Evolutionary conservation across 2,113 vertebrate genomes (phyloP).

Genomic region (Alces alces): DNA sequence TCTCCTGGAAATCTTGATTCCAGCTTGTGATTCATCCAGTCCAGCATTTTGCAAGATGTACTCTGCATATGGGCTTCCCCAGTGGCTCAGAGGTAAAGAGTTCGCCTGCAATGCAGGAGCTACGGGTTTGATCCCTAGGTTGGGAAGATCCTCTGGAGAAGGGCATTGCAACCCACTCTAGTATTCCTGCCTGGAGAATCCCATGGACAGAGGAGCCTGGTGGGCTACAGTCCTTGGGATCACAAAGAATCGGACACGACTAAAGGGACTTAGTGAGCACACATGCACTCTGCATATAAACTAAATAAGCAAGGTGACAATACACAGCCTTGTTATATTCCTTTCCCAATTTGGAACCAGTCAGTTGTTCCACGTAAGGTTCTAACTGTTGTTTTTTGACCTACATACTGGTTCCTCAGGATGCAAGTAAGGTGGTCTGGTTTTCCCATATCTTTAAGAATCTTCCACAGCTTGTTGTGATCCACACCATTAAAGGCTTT

Average conservation of each 20-base stretch:
- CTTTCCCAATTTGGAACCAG: neutral
- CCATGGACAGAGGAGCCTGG: neutral
- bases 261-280: neutral
- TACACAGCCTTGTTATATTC: neutral
- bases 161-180: neutral
- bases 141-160: neutral
- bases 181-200: neutral
- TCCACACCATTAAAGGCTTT: neutral
- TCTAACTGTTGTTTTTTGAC: neutral
- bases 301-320: neutral
- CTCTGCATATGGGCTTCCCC: neutral
- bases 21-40: neutral
- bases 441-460: neutral
- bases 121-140: neutral
- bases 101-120: neutral
- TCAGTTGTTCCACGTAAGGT: neutral
- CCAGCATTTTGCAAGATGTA: neutral
- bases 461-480: neutral
- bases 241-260: rapidly evolving
- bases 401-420: neutral
- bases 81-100: neutral
- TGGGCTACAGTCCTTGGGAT: neutral
- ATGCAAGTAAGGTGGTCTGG: neutral
- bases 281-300: rapidly evolving
- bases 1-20: neutral